Conservation (phyloP, 2,797 vertebrate genomes). For the Myripristis murdjan region DNA sequence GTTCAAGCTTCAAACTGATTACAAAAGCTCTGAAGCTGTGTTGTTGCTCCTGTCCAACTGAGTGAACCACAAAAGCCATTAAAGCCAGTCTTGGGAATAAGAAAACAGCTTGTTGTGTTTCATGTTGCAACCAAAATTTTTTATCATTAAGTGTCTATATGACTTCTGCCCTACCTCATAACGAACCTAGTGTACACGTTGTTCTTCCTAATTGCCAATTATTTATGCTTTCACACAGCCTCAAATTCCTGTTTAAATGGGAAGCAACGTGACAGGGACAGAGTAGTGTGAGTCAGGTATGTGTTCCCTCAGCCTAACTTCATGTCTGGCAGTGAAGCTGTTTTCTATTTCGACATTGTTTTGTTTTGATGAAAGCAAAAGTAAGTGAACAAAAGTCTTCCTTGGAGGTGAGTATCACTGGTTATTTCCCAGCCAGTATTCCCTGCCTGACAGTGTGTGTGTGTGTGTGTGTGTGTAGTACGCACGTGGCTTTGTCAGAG, state of each 20-base stretch:
- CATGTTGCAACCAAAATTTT: not conserved
- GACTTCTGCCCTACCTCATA: too few relatives aligned
- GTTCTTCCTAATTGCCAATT: too few relatives aligned
- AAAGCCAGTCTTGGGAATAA: not conserved
- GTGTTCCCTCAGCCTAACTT: not conserved
- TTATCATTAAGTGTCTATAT: not conserved
- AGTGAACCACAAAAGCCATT: too few relatives aligned
- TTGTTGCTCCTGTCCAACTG: too few relatives aligned
- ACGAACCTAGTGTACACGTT: too few relatives aligned
- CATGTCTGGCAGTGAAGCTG: not conserved
- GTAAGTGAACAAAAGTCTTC: not conserved
- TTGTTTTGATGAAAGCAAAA: not conserved
- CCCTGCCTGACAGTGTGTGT: not conserved
- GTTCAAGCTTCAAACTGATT: too few relatives aligned
- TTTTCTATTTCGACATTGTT: not conserved
- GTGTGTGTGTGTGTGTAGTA: constrained; percentile 9
- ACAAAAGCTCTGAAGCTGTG: too few relatives aligned
- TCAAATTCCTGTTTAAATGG: not conserved
- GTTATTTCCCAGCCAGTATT: not conserved
- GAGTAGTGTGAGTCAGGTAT: not conserved
- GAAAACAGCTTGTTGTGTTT: not conserved
- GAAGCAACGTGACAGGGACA: not conserved
- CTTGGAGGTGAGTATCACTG: not conserved
- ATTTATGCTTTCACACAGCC: too few relatives aligned
- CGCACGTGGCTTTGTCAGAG: not conserved